These are phyloP conservation scores for Scylla paramamosain DNA, from an alignment of 1,140 invertebrate species.

Conservation along the genomic window DNA sequence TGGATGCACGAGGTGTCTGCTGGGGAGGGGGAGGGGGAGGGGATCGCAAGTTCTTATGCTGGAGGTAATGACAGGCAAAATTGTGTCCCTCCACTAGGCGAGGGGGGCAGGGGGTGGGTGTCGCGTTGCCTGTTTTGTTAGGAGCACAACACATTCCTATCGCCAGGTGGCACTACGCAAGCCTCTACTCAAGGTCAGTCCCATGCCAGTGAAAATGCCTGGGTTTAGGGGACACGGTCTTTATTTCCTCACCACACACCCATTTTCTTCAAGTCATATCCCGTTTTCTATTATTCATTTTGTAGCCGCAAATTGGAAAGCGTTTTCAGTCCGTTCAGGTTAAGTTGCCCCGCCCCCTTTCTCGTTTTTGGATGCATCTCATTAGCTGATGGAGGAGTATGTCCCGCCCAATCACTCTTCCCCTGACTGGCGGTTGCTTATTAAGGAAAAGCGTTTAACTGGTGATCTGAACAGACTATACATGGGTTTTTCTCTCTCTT, in stretches of 20 bases:
- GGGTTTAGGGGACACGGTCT: neutral
- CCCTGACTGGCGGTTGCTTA: neutral
- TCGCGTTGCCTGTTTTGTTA: neutral
- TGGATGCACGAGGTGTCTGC: neutral
- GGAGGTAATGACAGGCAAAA: neutral
- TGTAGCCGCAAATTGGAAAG: no score
- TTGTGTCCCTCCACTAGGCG: neutral
- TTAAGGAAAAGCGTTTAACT: neutral
- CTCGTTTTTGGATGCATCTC: neutral
- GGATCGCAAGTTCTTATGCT: neutral
- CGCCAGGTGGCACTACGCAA: conserved; percentile 44
- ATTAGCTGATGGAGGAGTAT: no score
- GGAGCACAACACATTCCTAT: neutral
- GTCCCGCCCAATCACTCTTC: neutral
- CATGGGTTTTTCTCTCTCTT: neutral
- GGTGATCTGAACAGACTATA: neutral
- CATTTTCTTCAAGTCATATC: neutral
- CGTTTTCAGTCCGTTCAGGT: neutral
- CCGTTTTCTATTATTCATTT: no score
- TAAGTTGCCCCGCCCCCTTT: neutral
- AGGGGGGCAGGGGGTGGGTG: neutral
- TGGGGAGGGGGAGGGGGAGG: neutral
- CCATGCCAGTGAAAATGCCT: conserved; percentile 37
- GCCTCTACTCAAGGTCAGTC: conserved; percentile 40
- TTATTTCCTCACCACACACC: neutral